These are phyloP conservation scores for Uropetala carovei DNA, from an alignment of 2,888 invertebrate genomes.

Conservation along the genomic window DNA sequence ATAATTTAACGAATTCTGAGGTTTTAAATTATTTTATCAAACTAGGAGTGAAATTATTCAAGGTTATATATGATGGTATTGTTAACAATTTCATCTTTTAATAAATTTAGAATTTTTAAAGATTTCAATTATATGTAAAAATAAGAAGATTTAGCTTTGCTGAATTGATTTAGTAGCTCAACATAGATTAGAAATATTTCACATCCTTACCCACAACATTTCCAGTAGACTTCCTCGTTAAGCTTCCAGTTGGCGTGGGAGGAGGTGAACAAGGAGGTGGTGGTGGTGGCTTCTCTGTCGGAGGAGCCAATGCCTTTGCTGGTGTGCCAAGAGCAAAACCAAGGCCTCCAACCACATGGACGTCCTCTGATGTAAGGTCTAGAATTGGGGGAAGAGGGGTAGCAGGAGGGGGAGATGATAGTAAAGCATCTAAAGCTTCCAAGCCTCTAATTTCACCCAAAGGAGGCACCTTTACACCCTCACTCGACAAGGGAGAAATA, in stretches of 20 bases:
- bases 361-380: conserved; percentile 44
- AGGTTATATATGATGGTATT: no score
- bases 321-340: conserved; percentile 78
- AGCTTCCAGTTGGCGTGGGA: conserved; percentile 48
- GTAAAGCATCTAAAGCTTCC: conserved; percentile 51
- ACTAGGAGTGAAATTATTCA: no score
- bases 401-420: conserved; percentile 21
- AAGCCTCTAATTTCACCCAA: conserved; percentile 48
- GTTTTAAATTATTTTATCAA: no score
- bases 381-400: conserved; percentile 54
- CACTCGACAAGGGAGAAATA: conserved; percentile 34
- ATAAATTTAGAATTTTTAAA: no score
- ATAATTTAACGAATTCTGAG: no score
- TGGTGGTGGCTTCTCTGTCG: conserved; percentile 92
- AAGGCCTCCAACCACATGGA: conserved; percentile 67
- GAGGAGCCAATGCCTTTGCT: conserved; percentile 83
- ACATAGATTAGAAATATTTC: not conserved
- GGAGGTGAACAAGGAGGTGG: conserved; percentile 77
- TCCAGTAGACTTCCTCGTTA: conserved; percentile 40
- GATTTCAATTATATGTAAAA: not conserved
- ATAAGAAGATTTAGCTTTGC: not conserved
- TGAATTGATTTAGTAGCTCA: not conserved
- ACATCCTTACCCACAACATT: conserved; percentile 11
- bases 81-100: no score
- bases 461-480: conserved; percentile 52